Evolutionary conservation across 2,888 invertebrate genomes (phyloP).

Genomic region (Drosophila siamana): DNA sequence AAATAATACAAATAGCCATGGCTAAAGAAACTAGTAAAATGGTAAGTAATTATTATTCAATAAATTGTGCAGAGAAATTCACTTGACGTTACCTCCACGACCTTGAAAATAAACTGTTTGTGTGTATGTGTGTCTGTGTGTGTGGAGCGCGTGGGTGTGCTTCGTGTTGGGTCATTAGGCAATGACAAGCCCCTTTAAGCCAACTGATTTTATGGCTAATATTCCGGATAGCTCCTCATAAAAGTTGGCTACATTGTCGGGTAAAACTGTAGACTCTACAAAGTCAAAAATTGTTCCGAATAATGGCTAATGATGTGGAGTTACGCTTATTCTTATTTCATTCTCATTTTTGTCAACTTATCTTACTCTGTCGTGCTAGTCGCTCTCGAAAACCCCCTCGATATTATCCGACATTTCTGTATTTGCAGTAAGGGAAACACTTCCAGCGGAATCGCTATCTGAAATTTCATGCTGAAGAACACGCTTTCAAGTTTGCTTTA

Average conservation of each 20-base stretch:
- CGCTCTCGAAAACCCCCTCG: not conserved
- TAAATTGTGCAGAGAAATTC: not conserved
- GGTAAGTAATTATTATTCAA: slow-evolving; percentile 49
- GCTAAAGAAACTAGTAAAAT: slow-evolving; percentile 75
- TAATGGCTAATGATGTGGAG: too few relatives aligned
- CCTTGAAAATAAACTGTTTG: slow-evolving; percentile 37
- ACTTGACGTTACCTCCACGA: slow-evolving; percentile 10
- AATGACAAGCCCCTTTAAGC: slow-evolving; percentile 32
- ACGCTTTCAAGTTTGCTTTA: slow-evolving; percentile 8
- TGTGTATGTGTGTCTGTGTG: slow-evolving; percentile 12
- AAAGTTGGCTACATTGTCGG: not conserved
- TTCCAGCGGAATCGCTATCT: slow-evolving; percentile 2
- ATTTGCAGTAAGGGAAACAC: not conserved
- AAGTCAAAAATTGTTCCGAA: not conserved
- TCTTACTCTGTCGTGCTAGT: not conserved
- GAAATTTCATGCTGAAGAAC: slow-evolving; percentile 1
- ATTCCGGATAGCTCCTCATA: not conserved
- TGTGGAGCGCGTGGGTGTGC: not conserved
- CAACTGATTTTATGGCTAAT: slow-evolving; percentile 19
- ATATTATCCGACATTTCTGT: slow-evolving; percentile 3
- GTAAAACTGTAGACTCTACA: not conserved
- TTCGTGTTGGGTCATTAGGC: slow-evolving; percentile 26
- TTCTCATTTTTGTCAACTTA: too few relatives aligned
- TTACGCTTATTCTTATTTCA: not conserved
- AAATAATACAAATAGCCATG: slow-evolving; percentile 40